phyloP scores from a whole-genome alignment of 1,140 invertebrate species.

The Euborellia annulipes region DNA sequence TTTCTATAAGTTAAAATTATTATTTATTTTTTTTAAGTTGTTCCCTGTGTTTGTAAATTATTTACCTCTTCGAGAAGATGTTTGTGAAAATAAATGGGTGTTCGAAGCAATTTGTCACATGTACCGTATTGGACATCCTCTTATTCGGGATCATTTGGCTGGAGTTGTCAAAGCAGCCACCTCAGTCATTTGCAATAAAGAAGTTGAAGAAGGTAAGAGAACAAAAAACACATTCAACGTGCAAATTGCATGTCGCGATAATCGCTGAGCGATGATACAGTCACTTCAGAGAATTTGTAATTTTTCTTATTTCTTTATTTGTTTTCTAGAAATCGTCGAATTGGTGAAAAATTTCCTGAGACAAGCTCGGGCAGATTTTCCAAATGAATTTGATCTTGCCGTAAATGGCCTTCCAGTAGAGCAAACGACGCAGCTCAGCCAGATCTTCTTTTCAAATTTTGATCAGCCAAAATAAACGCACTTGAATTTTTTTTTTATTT shows the following conservation, averaged over 20 bases:
- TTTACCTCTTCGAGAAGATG: slow-evolving; percentile 58
- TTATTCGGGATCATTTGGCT: slow-evolving; percentile 31
- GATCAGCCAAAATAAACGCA: no score
- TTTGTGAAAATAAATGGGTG: slow-evolving; percentile 53
- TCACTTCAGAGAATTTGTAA: background rate
- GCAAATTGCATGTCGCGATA: slow-evolving; percentile 5
- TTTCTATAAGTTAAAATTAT: slow-evolving; percentile 8
- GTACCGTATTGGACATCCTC: slow-evolving; percentile 37
- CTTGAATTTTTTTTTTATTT: no score
- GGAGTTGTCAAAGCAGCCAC: slow-evolving; percentile 36
- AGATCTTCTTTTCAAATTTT: no score
- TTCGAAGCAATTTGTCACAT: slow-evolving; percentile 46
- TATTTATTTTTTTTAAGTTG: slow-evolving; percentile 30
- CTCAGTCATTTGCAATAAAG: slow-evolving; percentile 33
- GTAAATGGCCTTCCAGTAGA: slow-evolving; percentile 27
- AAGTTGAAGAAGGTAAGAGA: slow-evolving; percentile 28
- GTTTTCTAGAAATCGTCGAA: slow-evolving; percentile 2
- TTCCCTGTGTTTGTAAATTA: slow-evolving; percentile 53
- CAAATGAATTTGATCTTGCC: slow-evolving; percentile 32
- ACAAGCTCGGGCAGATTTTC: slow-evolving; percentile 35
- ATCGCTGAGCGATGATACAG: background rate
- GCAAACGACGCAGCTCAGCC: no score
- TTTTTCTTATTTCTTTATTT: slow-evolving; percentile 5
- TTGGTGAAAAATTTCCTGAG: slow-evolving; percentile 21
- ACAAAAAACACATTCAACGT: background rate